Base-by-base conservation (phyloP, 2,888 invertebrate species). In the Hydroisotoma schaefferi region DNA sequence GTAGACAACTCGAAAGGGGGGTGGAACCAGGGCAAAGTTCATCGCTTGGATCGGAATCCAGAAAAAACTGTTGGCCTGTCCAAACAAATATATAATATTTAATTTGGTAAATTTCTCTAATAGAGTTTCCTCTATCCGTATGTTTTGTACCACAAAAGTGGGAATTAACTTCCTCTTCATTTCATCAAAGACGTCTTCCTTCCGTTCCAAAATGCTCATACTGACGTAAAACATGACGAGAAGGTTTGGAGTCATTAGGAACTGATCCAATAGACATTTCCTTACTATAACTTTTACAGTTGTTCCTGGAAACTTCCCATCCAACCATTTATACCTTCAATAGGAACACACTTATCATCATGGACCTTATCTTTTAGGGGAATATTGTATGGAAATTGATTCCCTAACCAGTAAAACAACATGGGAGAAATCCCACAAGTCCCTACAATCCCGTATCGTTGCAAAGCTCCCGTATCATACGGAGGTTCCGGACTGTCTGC, bases 281-380 rank as follows among this genome's bases (percentile, higher is more conserved):
- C 82, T 83, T 0, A 81, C 74, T 26, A 90, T 82, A 0, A 82
- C 80, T 74, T 79, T 83, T 12, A 80, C 76, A 0, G 85, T 76
- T 1, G 82, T 87, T 1, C 89, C 90, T 0, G 81, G 81, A 70
- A 85, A 85, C 65, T 81, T 83, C 59, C 78, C 79, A 76, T 91
- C 91, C 65, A 91, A 76, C 81, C 84, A 88, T 78, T 82, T 85
- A 77, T 90, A 91, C 89, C 90, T 90, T n/a, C n/a, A n/a, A n/a
- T n/a, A n/a, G n/a, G n/a, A n/a, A n/a, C n/a, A n/a, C n/a, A n/a
- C n/a, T n/a, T n/a, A n/a, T n/a, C n/a, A n/a, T n/a, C n/a, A n/a
- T n/a, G n/a, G n/a, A n/a, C n/a, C n/a, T n/a, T n/a, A 51, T 23
- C 18, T 46, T 53, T 26, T 5, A 26, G 28, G 5, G 29, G 33